These are phyloP conservation scores for Cosmia trapezina DNA, from an alignment of 2,888 invertebrate species.

Conservation along the genomic window DNA sequence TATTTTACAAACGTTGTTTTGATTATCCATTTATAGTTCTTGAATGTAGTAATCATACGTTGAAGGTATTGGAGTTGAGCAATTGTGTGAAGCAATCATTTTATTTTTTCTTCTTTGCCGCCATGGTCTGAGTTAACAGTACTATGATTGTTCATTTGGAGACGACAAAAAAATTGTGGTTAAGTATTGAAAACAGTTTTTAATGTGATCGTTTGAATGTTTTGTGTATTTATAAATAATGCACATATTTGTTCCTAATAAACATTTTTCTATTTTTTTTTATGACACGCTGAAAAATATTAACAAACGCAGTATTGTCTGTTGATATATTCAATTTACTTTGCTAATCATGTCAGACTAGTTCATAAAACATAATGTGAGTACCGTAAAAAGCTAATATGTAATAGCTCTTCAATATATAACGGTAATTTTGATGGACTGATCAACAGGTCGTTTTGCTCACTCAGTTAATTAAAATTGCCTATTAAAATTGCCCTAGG, in stretches of 20 bases:
- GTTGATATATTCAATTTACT: slow-evolving; percentile 38
- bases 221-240: slow-evolving; percentile 13
- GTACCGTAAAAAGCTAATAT: slow-evolving; percentile 41
- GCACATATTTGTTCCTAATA: too few species aligned
- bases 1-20: slow-evolving; percentile 63
- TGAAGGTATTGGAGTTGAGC: slow-evolving; percentile 44
- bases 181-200: slow-evolving; percentile 41
- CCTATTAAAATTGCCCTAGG: slow-evolving; percentile 29
- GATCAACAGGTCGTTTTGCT: slow-evolving; percentile 33
- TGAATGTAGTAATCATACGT: slow-evolving; percentile 64
- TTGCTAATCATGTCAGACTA: slow-evolving; percentile 12
- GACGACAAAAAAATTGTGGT: slow-evolving; percentile 33
- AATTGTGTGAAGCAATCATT: slow-evolving; percentile 71
- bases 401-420: slow-evolving; percentile 40
- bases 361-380: slow-evolving; percentile 27
- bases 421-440: slow-evolving; percentile 50
- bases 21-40: slow-evolving; percentile 56
- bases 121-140: slow-evolving; percentile 54
- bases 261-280: too few species aligned
- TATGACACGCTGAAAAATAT: neutral
- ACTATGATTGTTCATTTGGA: slow-evolving; percentile 49
- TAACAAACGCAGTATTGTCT: neutral
- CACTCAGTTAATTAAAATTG: slow-evolving; percentile 32
- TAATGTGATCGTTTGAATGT: slow-evolving; percentile 21
- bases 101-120: slow-evolving; percentile 44